These are phyloP conservation scores for Polydrusus tereticollis DNA, from an alignment of 2,888 invertebrate species.

Conservation along the genomic window DNA sequence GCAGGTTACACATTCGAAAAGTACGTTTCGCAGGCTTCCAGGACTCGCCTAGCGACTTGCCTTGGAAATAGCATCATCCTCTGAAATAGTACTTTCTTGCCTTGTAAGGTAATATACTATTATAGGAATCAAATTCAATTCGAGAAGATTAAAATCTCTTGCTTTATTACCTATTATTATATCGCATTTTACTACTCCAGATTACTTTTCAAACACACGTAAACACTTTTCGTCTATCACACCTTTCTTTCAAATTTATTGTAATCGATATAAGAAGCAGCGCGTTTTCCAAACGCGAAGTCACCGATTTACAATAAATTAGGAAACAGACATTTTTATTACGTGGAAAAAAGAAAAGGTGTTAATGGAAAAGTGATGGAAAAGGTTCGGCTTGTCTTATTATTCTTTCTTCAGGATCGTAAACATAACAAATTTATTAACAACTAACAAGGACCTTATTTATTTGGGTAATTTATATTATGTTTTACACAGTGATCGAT, in stretches of 20 bases:
- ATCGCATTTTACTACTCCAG: neutral
- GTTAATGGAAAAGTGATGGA: constrained; percentile 43
- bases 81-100: no score
- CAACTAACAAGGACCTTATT: neutral
- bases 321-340: constrained; percentile 45
- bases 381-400: constrained; percentile 17
- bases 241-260: constrained; percentile 41
- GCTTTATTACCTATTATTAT: no score
- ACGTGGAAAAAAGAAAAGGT: constrained; percentile 26
- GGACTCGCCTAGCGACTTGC: no score
- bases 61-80: no score
- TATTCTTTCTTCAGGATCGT: constrained; percentile 7
- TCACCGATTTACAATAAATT: constrained; percentile 45
- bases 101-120: no score
- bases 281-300: constrained; percentile 27
- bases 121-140: no score
- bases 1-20: no score
- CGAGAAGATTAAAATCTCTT: no score
- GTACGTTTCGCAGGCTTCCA: no score
- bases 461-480: constrained; percentile 3
- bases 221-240: constrained; percentile 33
- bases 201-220: constrained; percentile 2
- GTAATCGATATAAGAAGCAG: constrained; percentile 43
- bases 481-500: no score
- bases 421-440: constrained; percentile 6